Evolutionary conservation across 2,888 invertebrate species (phyloP).

Genomic region (Epiblema foenella): DNA sequence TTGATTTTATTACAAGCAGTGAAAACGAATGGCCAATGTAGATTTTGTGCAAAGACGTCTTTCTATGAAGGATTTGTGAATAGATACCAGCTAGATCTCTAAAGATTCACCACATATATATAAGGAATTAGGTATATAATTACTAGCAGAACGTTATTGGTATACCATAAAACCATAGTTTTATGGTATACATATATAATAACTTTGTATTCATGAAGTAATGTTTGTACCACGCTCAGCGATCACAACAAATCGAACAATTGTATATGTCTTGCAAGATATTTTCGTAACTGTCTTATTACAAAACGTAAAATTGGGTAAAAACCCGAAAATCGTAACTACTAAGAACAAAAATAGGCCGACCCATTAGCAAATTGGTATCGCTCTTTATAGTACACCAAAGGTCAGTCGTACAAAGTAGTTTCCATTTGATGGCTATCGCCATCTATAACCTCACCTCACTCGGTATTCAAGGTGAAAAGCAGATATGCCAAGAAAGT

Average conservation of each 20-base stretch:
- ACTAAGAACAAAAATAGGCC: neutral
- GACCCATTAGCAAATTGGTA: constrained; percentile 28
- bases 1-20: constrained; percentile 28
- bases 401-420: constrained; percentile 17
- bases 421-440: constrained; percentile 25
- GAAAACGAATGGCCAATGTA: constrained; percentile 9
- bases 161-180: no score
- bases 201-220: constrained; percentile 22
- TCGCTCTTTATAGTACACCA: constrained; percentile 7
- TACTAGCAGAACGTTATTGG: constrained; percentile 8
- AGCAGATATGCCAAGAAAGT: constrained; percentile 14
- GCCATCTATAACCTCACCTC: constrained; percentile 7
- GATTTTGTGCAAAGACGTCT: constrained; percentile 10
- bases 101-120: neutral
- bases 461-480: constrained; percentile 22
- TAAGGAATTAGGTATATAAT: constrained; percentile 2
- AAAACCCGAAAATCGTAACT: neutral
- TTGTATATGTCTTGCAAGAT: constrained; percentile 17
- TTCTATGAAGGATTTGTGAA: neutral
- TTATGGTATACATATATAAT: constrained; percentile 19
- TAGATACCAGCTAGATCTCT: neutral
- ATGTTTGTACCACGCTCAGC: constrained; percentile 19
- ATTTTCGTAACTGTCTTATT: constrained; percentile 33
- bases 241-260: constrained; percentile 35
- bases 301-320: constrained; percentile 23